Evolutionary conservation across 2,113 vertebrate species (phyloP).

Genomic region (Callorhinus ursinus): DNA sequence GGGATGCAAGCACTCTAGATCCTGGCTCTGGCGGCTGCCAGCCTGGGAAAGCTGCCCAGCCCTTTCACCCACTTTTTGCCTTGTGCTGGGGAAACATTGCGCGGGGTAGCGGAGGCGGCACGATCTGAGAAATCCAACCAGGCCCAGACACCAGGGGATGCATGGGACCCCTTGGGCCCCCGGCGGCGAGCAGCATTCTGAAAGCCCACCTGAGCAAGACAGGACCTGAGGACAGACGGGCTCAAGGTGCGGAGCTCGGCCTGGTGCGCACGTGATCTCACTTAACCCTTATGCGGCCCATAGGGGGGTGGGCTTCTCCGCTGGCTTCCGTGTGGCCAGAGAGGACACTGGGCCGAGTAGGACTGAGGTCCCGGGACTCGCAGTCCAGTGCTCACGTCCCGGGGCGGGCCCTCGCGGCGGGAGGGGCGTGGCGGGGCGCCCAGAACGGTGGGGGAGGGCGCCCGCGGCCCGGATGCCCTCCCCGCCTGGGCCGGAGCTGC

Average conservation of each 20-base stretch:
- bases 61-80: slow-evolving; percentile 28
- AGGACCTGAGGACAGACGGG: accelerated
- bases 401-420: accelerated
- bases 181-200: not conserved
- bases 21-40: not conserved
- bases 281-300: not conserved
- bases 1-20: not conserved
- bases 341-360: not conserved
- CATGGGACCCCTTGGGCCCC: accelerated
- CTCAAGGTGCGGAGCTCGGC: not conserved
- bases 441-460: not conserved
- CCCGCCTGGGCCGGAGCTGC: not conserved
- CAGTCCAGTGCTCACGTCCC: not conserved
- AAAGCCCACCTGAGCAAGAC: not conserved
- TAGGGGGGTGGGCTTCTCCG: not conserved
- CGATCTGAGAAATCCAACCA: not conserved
- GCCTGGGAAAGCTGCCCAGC: slow-evolving; percentile 21
- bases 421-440: not conserved
- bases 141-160: not conserved
- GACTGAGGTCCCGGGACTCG: not conserved
- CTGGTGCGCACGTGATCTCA: accelerated
- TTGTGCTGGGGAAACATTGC: not conserved
- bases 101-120: not conserved
- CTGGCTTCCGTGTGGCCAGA: not conserved
- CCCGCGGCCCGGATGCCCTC: not conserved